Evolutionary conservation across 2,113 vertebrate genomes (phyloP).

Genomic region (Rhineura floridana): DNA sequence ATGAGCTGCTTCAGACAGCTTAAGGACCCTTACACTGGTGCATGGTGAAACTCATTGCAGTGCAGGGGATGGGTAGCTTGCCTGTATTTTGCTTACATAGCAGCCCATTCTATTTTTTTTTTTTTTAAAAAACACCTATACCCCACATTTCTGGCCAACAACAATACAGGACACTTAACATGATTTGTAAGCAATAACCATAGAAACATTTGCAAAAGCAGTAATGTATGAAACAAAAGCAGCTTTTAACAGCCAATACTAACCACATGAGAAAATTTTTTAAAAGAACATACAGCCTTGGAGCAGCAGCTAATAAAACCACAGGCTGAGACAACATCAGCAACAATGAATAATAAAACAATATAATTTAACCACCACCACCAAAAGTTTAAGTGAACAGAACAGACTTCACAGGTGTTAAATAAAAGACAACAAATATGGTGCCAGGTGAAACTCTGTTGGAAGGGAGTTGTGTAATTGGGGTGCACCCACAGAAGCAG

Average conservation of each 20-base stretch:
- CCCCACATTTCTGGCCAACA: background rate
- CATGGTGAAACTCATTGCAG: background rate
- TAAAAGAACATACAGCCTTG: background rate
- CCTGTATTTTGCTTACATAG: background rate
- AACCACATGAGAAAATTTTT: background rate
- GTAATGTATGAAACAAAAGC: background rate
- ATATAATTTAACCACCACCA: background rate
- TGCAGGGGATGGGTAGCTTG: background rate
- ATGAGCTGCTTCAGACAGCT: background rate
- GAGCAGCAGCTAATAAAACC: background rate
- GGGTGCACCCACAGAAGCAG: background rate
- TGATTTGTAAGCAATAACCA: background rate
- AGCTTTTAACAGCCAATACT: background rate
- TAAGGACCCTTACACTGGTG: background rate
- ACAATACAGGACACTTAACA: background rate
- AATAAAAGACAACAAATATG: background rate
- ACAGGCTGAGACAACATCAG: background rate
- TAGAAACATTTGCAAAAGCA: background rate
- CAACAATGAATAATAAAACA: background rate
- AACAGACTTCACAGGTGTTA: background rate
- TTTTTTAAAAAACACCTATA: background rate
- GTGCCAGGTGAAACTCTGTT: background rate
- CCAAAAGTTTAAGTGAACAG: background rate
- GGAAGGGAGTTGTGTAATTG: background rate
- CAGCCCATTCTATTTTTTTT: background rate